phyloP scores from a whole-genome alignment of 2,888 invertebrate genomes.

The Elaeidobius kamerunicus region DNA sequence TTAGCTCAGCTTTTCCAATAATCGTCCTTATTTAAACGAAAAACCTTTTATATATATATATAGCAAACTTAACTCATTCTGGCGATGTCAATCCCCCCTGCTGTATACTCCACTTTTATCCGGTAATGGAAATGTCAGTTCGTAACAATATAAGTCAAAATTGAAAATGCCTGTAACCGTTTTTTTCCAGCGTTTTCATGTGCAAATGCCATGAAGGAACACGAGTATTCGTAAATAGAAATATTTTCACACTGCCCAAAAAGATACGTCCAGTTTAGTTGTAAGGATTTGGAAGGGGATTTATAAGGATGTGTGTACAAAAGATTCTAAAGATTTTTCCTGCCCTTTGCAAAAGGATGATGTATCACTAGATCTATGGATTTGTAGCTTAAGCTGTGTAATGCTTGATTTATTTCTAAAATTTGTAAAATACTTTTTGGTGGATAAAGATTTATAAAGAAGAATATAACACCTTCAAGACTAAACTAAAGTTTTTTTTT shows the following conservation, averaged over 20 bases:
- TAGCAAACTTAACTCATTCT: constrained; percentile 11
- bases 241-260: constrained; percentile 24
- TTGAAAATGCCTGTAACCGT: constrained; percentile 25
- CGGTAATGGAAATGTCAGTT: constrained; percentile 26
- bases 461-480: too few species aligned
- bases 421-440: too few species aligned
- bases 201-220: constrained; percentile 26
- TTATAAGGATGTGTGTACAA: not conserved
- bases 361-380: too few species aligned
- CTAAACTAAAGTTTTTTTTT: too few species aligned
- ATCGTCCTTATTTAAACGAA: constrained; percentile 9
- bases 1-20: too few species aligned
- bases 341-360: too few species aligned
- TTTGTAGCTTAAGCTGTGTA: too few species aligned
- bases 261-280: not conserved
- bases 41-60: constrained; percentile 15
- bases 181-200: constrained; percentile 22
- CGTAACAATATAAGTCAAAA: constrained; percentile 28
- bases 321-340: constrained; percentile 1
- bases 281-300: not conserved
- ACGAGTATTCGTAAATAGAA: constrained; percentile 27
- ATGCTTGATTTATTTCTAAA: too few species aligned
- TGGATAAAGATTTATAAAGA: too few species aligned
- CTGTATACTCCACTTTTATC: constrained; percentile 18
- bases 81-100: constrained; percentile 12